Conservation (phyloP, 2,888 invertebrate genomes). For the Girardia tigrina region DNA sequence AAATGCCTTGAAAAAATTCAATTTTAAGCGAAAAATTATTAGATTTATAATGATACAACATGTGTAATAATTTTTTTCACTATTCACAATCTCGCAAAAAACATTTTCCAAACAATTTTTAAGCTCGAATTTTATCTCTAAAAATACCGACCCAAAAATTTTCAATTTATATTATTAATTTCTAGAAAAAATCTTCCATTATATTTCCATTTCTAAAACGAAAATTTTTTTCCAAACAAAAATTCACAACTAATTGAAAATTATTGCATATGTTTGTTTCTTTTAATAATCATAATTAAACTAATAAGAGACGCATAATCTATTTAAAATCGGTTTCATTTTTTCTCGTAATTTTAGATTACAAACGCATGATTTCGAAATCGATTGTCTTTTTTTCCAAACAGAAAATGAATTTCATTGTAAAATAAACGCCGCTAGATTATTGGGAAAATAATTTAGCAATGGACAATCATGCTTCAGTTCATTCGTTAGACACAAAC, state of each 20-base stretch:
- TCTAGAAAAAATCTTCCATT: too few relatives aligned
- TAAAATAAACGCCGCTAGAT: neutral
- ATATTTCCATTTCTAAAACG: too few relatives aligned
- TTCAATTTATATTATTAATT: too few relatives aligned
- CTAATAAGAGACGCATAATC: slow-evolving; percentile 23
- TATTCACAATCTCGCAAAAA: too few relatives aligned
- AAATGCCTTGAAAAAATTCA: too few relatives aligned
- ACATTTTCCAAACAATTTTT: too few relatives aligned
- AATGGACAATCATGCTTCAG: neutral
- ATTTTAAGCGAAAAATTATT: too few relatives aligned
- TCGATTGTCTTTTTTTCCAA: neutral
- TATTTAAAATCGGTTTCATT: slow-evolving; percentile 3
- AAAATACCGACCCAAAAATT: too few relatives aligned
- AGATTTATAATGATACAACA: too few relatives aligned
- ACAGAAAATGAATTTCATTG: neutral
- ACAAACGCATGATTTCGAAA: neutral
- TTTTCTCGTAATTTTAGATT: neutral
- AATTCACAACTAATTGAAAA: neutral
- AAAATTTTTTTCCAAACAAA: too few relatives aligned
- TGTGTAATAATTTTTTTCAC: too few relatives aligned
- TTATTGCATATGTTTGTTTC: slow-evolving; percentile 3
- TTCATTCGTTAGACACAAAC: neutral
- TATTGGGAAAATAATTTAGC: slow-evolving; percentile 15
- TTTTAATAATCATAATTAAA: slow-evolving; percentile 23
- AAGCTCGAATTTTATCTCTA: too few relatives aligned